Evolutionary conservation across 2,888 invertebrate genomes (phyloP).

Genomic region (Tricholauxania praeusta): DNA sequence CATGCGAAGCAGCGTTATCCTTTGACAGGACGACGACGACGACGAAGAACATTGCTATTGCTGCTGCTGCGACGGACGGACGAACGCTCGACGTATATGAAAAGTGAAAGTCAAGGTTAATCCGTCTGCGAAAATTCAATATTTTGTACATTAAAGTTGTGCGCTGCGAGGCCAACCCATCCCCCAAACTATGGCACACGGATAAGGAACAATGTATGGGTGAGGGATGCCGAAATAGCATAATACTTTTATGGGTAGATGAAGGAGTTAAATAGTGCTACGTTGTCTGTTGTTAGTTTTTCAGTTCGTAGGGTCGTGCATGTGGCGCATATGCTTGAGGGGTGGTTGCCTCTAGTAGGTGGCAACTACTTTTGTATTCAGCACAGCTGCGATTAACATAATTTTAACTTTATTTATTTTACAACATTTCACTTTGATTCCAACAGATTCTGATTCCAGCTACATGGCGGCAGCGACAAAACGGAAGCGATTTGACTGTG

Average conservation of each 20-base stretch:
- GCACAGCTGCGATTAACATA: conserved; percentile 42
- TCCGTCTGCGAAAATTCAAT: conserved; percentile 65
- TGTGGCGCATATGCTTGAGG: background rate
- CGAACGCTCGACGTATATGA: conserved; percentile 45
- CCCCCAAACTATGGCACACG: background rate
- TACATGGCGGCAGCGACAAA: background rate
- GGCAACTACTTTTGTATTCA: conserved; percentile 40
- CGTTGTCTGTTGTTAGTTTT: background rate
- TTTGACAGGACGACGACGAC: conserved; percentile 59
- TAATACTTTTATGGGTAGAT: background rate
- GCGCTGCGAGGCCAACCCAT: conserved; percentile 12
- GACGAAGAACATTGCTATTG: conserved; percentile 5
- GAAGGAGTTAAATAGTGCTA: conserved; percentile 1
- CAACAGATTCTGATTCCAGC: conserved; percentile 11
- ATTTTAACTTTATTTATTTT: conserved; percentile 35
- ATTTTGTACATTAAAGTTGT: conserved; percentile 63
- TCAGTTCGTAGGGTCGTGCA: background rate
- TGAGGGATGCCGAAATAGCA: background rate
- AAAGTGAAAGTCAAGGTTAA: conserved; percentile 69
- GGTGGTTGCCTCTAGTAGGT: conserved; percentile 21
- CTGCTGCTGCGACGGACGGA: conserved; percentile 25
- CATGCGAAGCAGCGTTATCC: conserved; percentile 51
- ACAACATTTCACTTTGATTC: conserved; percentile 27
- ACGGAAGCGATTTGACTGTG: background rate
- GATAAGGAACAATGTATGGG: background rate